Conservation (phyloP, 2,888 invertebrate genomes). For the Lochmaea crataegi region DNA sequence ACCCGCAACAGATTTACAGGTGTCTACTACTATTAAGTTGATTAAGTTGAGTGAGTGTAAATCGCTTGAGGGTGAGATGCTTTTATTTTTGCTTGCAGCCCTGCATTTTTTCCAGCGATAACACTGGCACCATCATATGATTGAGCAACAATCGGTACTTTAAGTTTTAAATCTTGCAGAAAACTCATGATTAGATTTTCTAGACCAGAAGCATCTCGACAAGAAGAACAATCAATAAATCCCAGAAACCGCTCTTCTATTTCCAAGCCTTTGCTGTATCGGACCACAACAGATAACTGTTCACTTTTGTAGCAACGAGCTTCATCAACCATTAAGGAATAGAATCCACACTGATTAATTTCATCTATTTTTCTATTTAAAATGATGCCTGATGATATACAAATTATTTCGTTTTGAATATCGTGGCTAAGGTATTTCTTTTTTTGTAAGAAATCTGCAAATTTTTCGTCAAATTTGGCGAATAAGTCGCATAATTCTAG, state of each 20-base stretch:
- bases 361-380: conserved; percentile 13
- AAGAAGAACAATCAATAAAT: conserved; percentile 25
- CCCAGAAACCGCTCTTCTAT: conserved; percentile 31
- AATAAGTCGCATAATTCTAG: too few relatives aligned
- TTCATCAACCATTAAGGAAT: conserved; percentile 34
- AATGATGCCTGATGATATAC: not conserved
- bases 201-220: conserved; percentile 21
- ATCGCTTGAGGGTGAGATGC: conserved; percentile 29
- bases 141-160: conserved; percentile 35
- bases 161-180: conserved; percentile 11
- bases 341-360: conserved; percentile 18
- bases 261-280: conserved; percentile 29
- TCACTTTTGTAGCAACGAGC: conserved; percentile 34
- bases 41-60: conserved; percentile 19
- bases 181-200: conserved; percentile 1
- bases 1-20: not conserved
- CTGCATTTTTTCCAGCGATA: conserved; percentile 38
- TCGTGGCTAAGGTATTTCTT: conserved; percentile 24
- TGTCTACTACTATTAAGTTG: too few relatives aligned
- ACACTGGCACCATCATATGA: conserved; percentile 45
- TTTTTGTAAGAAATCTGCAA: conserved; percentile 17
- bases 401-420: conserved; percentile 30
- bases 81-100: conserved; percentile 37
- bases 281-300: conserved; percentile 28
- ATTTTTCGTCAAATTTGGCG: conserved; percentile 10